phyloP scores from a whole-genome alignment of 2,888 invertebrate species.

The Polyploca ridens region DNA sequence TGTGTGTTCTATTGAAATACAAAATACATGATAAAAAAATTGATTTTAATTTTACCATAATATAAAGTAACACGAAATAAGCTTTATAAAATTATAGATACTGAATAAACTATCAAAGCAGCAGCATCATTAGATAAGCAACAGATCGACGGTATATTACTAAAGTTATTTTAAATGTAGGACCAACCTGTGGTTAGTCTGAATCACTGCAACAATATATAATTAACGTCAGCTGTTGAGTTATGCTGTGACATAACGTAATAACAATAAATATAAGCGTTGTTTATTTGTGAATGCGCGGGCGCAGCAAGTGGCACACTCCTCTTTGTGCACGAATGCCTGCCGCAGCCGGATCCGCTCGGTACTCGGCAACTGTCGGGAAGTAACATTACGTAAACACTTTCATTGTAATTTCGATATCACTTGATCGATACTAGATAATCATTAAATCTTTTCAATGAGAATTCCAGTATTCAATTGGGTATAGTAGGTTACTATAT shows the following conservation, averaged over 20 bases:
- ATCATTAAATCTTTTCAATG: conserved; percentile 44
- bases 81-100: background rate
- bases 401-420: conserved; percentile 71
- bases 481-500: conserved; percentile 34
- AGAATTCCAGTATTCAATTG: conserved; percentile 44
- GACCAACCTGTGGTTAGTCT: no score
- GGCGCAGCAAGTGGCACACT: conserved; percentile 28
- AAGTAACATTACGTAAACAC: conserved; percentile 60
- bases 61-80: background rate
- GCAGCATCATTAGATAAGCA: background rate
- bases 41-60: background rate
- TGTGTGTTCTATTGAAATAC: conserved; percentile 51
- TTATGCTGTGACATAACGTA: no score
- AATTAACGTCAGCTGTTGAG: background rate
- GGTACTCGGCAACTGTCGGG: conserved; percentile 44
- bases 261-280: conserved; percentile 16
- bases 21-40: background rate
- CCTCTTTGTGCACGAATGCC: conserved; percentile 47
- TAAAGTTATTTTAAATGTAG: no score
- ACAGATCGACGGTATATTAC: no score
- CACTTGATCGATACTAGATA: conserved; percentile 39
- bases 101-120: background rate
- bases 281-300: conserved; percentile 26
- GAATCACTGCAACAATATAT: no score
- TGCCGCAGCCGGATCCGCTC: conserved; percentile 28